phyloP scores from a whole-genome alignment of 2,888 invertebrate genomes.

The Julus scandinavius region DNA sequence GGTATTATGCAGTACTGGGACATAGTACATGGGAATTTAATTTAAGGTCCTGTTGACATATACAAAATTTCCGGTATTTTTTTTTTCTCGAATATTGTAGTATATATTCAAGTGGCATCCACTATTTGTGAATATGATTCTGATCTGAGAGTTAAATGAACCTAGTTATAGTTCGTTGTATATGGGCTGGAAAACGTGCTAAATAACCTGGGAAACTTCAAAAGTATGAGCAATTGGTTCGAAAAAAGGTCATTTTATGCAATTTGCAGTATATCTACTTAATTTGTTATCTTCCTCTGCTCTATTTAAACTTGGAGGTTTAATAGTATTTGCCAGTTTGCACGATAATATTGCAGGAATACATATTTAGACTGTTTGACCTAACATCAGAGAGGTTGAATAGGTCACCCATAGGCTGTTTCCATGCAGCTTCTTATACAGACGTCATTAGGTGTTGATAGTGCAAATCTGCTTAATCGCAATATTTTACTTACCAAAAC shows the following conservation, averaged over 20 bases:
- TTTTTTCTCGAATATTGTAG: too few relatives aligned
- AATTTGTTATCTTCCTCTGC: background rate
- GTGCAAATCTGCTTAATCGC: background rate
- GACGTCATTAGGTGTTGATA: background rate
- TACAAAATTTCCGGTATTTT: too few relatives aligned
- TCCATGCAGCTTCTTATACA: background rate
- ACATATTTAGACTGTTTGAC: background rate
- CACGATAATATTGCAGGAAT: conserved; percentile 3
- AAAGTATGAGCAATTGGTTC: background rate
- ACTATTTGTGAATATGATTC: too few relatives aligned
- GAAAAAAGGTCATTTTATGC: conserved; percentile 31
- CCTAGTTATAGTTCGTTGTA: background rate
- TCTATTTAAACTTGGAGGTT: background rate
- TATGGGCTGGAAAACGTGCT: background rate
- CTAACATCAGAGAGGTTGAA: background rate
- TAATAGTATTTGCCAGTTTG: background rate
- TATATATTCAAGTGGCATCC: too few relatives aligned
- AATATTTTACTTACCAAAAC: background rate
- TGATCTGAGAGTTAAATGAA: background rate
- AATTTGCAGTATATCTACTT: background rate
- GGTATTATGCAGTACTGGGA: background rate
- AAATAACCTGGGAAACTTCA: background rate
- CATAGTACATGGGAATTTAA: too few relatives aligned
- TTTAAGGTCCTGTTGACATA: too few relatives aligned
- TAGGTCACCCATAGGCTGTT: background rate